Evolutionary conservation across 2,113 vertebrate species (phyloP).

Genomic region (Pseudois nayaur): DNA sequence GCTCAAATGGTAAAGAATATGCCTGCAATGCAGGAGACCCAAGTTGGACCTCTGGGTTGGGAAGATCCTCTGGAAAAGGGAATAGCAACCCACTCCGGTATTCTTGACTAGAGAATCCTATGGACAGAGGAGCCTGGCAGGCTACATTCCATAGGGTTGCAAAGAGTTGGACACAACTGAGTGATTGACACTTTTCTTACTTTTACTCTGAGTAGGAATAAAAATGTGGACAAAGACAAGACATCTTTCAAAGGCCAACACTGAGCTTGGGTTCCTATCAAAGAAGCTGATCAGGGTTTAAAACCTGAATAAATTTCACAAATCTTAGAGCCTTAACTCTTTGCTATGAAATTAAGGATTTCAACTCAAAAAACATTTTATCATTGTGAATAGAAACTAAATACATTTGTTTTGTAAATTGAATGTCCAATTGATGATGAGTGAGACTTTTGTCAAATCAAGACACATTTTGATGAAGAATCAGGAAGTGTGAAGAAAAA

Average conservation of each 20-base stretch:
- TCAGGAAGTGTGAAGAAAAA: neutral
- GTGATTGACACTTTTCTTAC: fast-evolving
- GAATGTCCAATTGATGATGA: neutral
- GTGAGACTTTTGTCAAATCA: neutral
- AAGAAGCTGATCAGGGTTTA: neutral
- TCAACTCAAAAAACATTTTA: neutral
- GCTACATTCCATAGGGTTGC: neutral
- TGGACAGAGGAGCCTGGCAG: neutral
- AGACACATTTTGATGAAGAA: neutral
- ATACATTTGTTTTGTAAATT: neutral
- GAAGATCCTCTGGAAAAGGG: neutral
- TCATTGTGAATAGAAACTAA: neutral
- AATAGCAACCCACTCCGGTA: neutral
- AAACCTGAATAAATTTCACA: neutral
- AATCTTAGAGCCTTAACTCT: neutral
- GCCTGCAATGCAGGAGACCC: neutral
- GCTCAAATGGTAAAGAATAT: neutral
- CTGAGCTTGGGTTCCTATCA: neutral
- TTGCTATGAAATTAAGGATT: neutral
- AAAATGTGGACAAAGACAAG: neutral
- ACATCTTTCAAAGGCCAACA: neutral
- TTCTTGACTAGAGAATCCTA: neutral
- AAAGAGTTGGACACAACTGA: neutral
- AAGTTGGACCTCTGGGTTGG: neutral
- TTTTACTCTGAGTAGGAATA: neutral